Base-by-base conservation (phyloP, 2,888 invertebrate genomes). In the Acrobasis consociella region DNA sequence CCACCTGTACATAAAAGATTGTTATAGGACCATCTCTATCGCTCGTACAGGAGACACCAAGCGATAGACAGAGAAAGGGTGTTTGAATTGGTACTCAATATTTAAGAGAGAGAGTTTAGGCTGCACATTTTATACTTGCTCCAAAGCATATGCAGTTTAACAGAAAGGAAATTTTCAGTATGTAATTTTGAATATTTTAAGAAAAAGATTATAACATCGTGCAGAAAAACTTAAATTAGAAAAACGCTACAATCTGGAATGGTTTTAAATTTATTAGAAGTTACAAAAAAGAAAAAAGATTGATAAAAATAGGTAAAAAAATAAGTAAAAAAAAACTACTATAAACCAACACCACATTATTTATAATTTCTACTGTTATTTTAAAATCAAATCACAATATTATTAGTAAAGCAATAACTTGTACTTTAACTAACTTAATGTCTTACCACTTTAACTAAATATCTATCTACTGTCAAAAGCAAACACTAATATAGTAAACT, bases 1-100 rank as follows among this genome's bases (percentile, higher is more conserved):
- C 97, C 46, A 97, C 94, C 94, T 96, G 74, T 2, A 42, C 13
- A 66, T 31, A 9, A 56, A 11, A 16, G 10, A 31, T 22, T 15
- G 37, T 59, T 59, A 58, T 46, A 58, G 10, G 10, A 49, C 49
- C 5, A 17, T 42, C 13, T 17, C 11, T 42, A 8, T 56, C 9
- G 13, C 13, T 56, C 42, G 17, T 22, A 13, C 5, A 46, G n/a
- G n/a, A 11, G 11, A 46, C 46, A 46, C 13, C 11, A 46, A n/a
- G n/a, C 13, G n/a, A 46, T 7, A 46, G 5, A n/a, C 5, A 13
- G 10, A 46, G n/a, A 46, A 11, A 46, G n/a, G 13, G n/a, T 46
- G n/a, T n/a, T n/a, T 10, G 11, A 42, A 42, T 42, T 42, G 7
- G 11, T 42, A 8, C 11, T 11, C 42, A 42, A 42, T 31, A 31